Evolutionary conservation across 2,888 invertebrate genomes (phyloP), one percentile per base, ranked within the genome.

Genomic region (Drosophila greeni): DNA sequence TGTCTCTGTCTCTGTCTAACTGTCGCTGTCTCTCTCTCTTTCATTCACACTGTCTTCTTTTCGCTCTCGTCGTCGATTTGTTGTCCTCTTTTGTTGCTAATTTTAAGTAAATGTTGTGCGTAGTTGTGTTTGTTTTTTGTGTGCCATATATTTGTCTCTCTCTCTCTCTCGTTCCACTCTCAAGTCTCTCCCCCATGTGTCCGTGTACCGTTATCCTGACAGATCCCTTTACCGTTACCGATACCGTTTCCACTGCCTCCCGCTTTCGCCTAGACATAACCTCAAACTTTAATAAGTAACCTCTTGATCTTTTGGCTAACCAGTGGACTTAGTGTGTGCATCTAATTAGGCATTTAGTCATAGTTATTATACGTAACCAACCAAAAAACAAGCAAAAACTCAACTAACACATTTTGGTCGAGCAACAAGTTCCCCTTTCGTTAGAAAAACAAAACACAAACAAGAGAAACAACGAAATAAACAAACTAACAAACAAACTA

Each of bases 241-340:
- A 16, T 39, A 26, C 20, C 1, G 34, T 18, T 23, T n/a, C 45
- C 43, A 31, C 39, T 26, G 18, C 45, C 18, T 9, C 14, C 37
- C 14, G 59, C 59, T 45, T 59, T 59, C 45, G 56, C 56, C 57
- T 55, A 56, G 56, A 55, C 55, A 24, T 59, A 31, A 24, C 34
- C 56, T n/a, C 34, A 45, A 45, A 18, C 29, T 37, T 37, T 45
- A 45, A 59, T 26, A 29, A 45, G 39, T 45, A 55, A 37, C 16
- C 18, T 45, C 29, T 37, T 23, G 37, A 55, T 55, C 31, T 45
- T 55, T 59, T 55, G 36, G 31, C 43, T 59, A 37, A 56, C 43
- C 37, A 37, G 49, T 52, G 39, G 31, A 55, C 42, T 66, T 66
- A 64, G 64, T 64, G 64, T 64, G 54, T 66, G 65, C 66, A 66